Conservation (phyloP, 2,888 invertebrate species). For the Parnassius glacialis region DNA sequence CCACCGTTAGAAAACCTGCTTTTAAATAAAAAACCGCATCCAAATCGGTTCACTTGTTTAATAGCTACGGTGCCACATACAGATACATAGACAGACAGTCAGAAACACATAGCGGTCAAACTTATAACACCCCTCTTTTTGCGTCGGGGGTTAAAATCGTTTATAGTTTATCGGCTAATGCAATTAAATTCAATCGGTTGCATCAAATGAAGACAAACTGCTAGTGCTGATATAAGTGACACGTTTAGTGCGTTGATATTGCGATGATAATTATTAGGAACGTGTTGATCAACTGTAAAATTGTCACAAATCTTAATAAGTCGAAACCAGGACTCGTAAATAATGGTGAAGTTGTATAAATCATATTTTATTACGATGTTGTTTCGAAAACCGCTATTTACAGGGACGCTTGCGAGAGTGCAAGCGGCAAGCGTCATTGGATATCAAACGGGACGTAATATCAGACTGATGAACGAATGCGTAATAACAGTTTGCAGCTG, state of each 20-base stretch:
- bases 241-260: slow-evolving; percentile 8
- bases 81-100: no score
- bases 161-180: no score
- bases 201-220: neutral
- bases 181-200: no score
- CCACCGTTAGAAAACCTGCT: no score
- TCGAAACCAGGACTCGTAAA: slow-evolving; percentile 9
- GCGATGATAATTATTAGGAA: slow-evolving; percentile 16
- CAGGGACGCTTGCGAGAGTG: slow-evolving; percentile 2
- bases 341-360: slow-evolving; percentile 2
- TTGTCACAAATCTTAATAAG: slow-evolving; percentile 23
- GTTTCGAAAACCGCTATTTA: slow-evolving; percentile 15
- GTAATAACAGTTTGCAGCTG: slow-evolving; percentile 45
- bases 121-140: no score
- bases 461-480: slow-evolving; percentile 24
- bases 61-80: no score
- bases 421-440: slow-evolving; percentile 22
- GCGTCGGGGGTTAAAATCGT: no score
- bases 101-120: no score
- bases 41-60: no score
- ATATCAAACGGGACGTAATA: slow-evolving; percentile 24
- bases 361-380: slow-evolving; percentile 3
- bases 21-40: no score
- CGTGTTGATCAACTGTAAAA: slow-evolving; percentile 17
- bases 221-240: slow-evolving; percentile 5